phyloP scores from a whole-genome alignment of 2,888 invertebrate species.

The Caenorhabditis sp. region DNA sequence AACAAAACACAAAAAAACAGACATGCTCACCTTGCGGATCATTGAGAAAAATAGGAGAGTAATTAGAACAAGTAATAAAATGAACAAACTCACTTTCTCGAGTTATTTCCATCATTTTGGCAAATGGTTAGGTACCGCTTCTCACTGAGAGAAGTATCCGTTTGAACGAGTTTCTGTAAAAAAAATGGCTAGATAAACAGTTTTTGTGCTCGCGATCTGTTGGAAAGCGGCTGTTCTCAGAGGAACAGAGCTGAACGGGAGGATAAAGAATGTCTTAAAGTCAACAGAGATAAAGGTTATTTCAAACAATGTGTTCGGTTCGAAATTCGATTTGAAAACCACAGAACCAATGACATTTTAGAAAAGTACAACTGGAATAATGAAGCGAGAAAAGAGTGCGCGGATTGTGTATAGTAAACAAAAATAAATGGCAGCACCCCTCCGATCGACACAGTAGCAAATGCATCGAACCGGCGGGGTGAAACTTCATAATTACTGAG shows the following conservation, averaged over 20 bases:
- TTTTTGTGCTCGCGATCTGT: constrained; percentile 13
- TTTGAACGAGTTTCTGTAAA: constrained; percentile 64
- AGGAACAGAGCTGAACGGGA: constrained; percentile 1
- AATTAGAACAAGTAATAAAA: constrained; percentile 21
- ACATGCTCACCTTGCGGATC: constrained; percentile 24
- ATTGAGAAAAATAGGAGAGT: constrained; percentile 15
- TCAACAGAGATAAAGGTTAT: constrained; percentile 24
- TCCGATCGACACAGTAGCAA: constrained; percentile 28
- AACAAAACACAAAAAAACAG: constrained; percentile 21
- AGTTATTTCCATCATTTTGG: constrained; percentile 65
- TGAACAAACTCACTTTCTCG: constrained; percentile 67
- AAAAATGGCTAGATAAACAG: constrained; percentile 50
- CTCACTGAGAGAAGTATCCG: constrained; percentile 66
- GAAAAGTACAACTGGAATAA: constrained; percentile 41
- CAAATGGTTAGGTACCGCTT: constrained; percentile 61
- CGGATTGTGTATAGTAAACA: constrained; percentile 51
- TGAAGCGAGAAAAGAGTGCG: constrained; percentile 12
- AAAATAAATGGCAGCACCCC: constrained; percentile 52
- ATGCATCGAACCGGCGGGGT: constrained; percentile 54
- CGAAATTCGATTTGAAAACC: neutral
- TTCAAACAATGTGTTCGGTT: constrained; percentile 25
- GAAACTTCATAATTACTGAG: constrained; percentile 69
- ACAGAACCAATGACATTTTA: constrained; percentile 10
- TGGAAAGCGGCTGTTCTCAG: constrained; percentile 4
- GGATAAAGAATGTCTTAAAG: neutral